A percentile compares a stretch with the other conserved stretches of the same genome.
phyloP scores from a whole-genome alignment of 2,797 vertebrate genomes.

The Clarias laeviceps region DNA sequence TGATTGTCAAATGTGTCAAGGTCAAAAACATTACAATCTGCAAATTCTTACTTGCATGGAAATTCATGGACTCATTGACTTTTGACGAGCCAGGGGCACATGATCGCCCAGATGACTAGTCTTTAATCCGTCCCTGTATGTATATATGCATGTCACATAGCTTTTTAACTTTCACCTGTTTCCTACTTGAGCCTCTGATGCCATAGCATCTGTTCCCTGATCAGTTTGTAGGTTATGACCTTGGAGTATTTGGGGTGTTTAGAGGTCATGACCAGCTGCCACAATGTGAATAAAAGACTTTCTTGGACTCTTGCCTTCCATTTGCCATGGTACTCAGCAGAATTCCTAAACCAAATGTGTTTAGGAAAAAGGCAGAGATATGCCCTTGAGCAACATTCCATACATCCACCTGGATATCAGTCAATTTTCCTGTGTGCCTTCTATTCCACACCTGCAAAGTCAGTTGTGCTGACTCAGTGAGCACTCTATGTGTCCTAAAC shows the following conservation, averaged over 20 bases:
- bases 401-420: constrained; percentile 8
- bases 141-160: neutral
- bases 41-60: neutral
- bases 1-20: neutral
- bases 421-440: constrained; percentile 12
- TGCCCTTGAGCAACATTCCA: constrained; percentile 24
- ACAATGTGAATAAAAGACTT: constrained; percentile 8
- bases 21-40: neutral
- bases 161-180: constrained; percentile 31
- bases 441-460: neutral
- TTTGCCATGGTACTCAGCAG: neutral
- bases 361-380: constrained; percentile 14
- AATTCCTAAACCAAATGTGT: constrained; percentile 25
- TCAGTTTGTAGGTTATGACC: constrained; percentile 28
- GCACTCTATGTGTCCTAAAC: neutral
- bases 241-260: constrained; percentile 13
- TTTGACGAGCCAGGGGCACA: too few species aligned
- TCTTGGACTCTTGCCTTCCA: neutral
- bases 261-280: constrained; percentile 42
- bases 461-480: constrained; percentile 19
- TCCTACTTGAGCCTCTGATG: neutral
- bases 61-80: neutral
- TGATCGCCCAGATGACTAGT: neutral
- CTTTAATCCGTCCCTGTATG: neutral
- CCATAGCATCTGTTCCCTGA: constrained; percentile 22